These are phyloP conservation scores for Hippopotamyrus pictus DNA, from an alignment of 2,797 vertebrate species.

Conservation along the genomic window DNA sequence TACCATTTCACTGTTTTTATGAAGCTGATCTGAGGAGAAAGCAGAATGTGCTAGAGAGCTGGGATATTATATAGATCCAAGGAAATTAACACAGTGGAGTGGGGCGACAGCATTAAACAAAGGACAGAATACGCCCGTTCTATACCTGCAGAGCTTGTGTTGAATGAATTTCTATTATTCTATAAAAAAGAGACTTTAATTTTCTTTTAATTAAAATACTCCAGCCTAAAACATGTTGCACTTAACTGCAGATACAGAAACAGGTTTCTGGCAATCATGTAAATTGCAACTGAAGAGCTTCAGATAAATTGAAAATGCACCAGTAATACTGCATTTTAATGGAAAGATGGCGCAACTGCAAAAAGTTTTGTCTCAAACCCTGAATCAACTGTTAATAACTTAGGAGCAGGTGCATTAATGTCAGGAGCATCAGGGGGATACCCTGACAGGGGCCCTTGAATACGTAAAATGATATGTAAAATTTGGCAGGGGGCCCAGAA, in stretches of 20 bases:
- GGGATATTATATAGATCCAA: neutral
- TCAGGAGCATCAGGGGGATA: neutral
- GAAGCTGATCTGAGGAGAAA: constrained; percentile 16
- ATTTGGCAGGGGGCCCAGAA: neutral
- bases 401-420: neutral
- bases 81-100: neutral
- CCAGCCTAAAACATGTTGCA: neutral
- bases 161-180: neutral
- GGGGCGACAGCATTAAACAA: neutral
- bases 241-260: neutral
- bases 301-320: neutral
- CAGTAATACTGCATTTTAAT: neutral
- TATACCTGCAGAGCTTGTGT: neutral
- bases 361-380: constrained; percentile 4
- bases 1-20: constrained; percentile 23
- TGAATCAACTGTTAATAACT: neutral
- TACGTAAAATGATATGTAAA: neutral
- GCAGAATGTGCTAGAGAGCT: neutral
- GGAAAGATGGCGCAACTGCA: neutral
- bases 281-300: neutral
- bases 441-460: neutral
- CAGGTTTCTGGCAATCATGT: neutral
- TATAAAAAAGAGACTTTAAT: neutral
- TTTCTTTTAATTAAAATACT: neutral
- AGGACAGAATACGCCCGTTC: neutral